Evolutionary conservation across 2,888 invertebrate genomes (phyloP), one percentile per base, ranked within the genome.

Genomic region (Diaperis boleti): DNA sequence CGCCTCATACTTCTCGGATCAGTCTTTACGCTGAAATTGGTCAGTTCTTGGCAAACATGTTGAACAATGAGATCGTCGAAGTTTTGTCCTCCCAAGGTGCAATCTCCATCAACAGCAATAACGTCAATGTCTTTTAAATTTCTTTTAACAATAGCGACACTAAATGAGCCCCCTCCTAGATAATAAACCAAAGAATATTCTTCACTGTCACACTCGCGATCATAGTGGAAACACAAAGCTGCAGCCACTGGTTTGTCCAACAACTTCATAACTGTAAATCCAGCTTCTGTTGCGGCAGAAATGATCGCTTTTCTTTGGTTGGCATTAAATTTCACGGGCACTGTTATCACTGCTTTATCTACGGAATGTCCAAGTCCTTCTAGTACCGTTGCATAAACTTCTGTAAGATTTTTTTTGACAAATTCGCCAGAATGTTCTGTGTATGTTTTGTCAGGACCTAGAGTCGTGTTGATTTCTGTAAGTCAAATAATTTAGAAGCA

Each of bases 271-370:
- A 65, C 61, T 22, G 69, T 59, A 44, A 74, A 68, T 10, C 70
- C 72, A 6, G 72, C 71, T 10, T 70, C 60, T 47, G 52, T 56
- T 1, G 65, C 73, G 11, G 72, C 73, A 11, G 69, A 65, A 44
- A 69, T 69, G 2, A 72, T 73, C 15, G 72, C 72, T 44, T 71
- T 62, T 26, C 73, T 59, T 59, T 72, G 72, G 0, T 50, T 42
- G 35, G 72, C 65, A 60, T 68, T 70, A 26, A 74, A 74, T 65
- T 71, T 68, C 0, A 72, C 73, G 1, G 74, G 74, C n/a, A 74
- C 73, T 3, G 74, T 73, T 17, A 73, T 66, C 6, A 73, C 70
- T 5, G 67, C 72, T 54, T 65, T 70, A 6, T 29, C 10, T 3
- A 42, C 20, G 10, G 41, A 3, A 8, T 20, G 10, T 8, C 41